A percentile compares a stretch with the other conserved stretches of the same genome.
These are phyloP conservation scores for Melanotus villosus DNA, from an alignment of 2,888 invertebrate genomes.

Conservation along the genomic window DNA sequence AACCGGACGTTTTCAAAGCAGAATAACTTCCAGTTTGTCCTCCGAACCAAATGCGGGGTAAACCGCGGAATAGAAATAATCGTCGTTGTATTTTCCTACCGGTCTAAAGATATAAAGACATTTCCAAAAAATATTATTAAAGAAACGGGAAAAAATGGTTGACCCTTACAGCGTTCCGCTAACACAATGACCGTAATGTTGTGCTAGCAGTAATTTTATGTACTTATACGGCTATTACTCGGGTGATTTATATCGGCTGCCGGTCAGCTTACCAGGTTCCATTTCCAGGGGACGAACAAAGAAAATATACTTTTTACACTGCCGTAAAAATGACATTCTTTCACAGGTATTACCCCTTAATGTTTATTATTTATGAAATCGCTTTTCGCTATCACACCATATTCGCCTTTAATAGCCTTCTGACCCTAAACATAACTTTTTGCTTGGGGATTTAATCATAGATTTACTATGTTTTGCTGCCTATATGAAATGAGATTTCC, in stretches of 20 bases:
- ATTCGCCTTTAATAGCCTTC: conserved; percentile 20
- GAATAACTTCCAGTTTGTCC: no score
- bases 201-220: conserved; percentile 54
- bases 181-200: conserved; percentile 54
- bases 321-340: conserved; percentile 45
- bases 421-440: neutral
- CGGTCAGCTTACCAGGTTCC: conserved; percentile 48
- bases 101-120: conserved; percentile 31
- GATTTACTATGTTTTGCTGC: neutral
- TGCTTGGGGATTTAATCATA: conserved; percentile 1
- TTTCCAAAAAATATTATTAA: conserved; percentile 44
- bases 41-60: neutral
- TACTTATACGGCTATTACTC: conserved; percentile 56
- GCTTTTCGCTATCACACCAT: conserved; percentile 27
- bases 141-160: conserved; percentile 47
- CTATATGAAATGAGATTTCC: neutral
- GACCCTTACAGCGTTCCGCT: conserved; percentile 49
- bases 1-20: no score
- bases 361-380: conserved; percentile 45
- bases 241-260: conserved; percentile 52
- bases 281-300: conserved; percentile 42
- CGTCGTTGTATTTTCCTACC: conserved; percentile 16
- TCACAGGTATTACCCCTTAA: conserved; percentile 41
- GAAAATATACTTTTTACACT: conserved; percentile 46
- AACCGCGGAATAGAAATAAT: conserved; percentile 18